A percentile compares a stretch with the other conserved stretches of the same genome.
Evolutionary conservation across 2,113 vertebrate genomes (phyloP).

Genomic region (Dolichallabes microphthalmus): DNA sequence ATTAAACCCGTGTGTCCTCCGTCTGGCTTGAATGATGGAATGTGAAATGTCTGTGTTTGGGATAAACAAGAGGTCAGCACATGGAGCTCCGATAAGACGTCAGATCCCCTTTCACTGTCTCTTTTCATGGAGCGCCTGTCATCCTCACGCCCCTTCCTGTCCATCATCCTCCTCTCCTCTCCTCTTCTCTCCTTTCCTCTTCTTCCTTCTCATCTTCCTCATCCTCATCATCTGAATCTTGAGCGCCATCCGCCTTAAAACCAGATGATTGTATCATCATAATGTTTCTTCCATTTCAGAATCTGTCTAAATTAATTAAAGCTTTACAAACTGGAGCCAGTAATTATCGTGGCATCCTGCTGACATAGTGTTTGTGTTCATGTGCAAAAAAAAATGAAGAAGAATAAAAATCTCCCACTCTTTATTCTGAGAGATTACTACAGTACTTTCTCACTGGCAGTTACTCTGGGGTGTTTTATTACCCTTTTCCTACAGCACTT

Average conservation of each 20-base stretch:
- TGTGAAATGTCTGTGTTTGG: background rate
- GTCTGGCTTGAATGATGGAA: constrained; percentile 25
- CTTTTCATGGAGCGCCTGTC: constrained; percentile 36
- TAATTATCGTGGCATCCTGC: constrained; percentile 24
- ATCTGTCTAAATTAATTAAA: constrained; percentile 37
- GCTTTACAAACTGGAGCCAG: constrained; percentile 13
- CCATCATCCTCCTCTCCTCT: constrained; percentile 29
- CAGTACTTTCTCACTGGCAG: no score
- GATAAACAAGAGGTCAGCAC: constrained; percentile 34
- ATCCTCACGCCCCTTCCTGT: constrained; percentile 37
- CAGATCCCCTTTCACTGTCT: constrained; percentile 37
- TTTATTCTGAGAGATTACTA: no score
- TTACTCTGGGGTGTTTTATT: no score
- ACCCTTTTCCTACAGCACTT: no score
- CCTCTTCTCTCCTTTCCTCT: background rate
- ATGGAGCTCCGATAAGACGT: constrained; percentile 36
- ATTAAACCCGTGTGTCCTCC: background rate
- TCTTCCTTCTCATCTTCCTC: background rate
- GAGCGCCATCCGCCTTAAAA: background rate
- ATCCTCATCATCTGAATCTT: background rate
- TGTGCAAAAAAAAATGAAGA: background rate
- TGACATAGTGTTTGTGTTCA: constrained; percentile 4
- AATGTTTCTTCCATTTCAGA: constrained; percentile 41
- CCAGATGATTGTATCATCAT: constrained; percentile 24
- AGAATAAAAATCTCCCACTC: background rate